phyloP scores from a whole-genome alignment of 92 coral and sea anemone genomes.

The Parazoanthus swiftii region DNA sequence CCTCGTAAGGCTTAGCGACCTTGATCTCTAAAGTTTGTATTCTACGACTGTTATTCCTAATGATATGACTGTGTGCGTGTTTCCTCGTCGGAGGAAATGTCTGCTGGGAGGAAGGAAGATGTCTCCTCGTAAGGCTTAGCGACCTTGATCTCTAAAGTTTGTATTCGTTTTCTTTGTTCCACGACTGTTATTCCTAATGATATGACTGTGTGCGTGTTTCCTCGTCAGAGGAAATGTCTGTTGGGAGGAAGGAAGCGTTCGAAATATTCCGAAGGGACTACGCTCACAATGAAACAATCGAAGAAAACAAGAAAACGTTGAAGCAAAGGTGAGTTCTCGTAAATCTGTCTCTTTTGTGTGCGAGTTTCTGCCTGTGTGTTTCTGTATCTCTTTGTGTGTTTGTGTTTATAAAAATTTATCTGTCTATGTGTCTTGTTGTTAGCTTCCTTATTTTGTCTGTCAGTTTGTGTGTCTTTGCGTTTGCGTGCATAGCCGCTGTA shows the following conservation, averaged over 20 bases:
- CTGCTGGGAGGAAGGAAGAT: constrained; percentile 90
- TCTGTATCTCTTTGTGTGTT: background rate
- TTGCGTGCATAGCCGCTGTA: background rate
- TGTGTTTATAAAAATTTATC: background rate
- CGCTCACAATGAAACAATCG: constrained; percentile 79
- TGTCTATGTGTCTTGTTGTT: background rate
- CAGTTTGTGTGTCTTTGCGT: background rate
- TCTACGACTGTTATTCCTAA: background rate
- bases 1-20: background rate
- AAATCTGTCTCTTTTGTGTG: background rate
- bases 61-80: background rate
- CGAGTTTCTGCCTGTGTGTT: background rate
- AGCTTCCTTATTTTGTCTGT: background rate
- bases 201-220: background rate
- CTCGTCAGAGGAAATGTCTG: constrained; percentile 90
- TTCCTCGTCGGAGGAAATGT: constrained; percentile 79
- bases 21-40: background rate
- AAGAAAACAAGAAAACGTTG: constrained; percentile 78
- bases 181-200: background rate
- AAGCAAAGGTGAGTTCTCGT: constrained; percentile 71
- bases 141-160: background rate
- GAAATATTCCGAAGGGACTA: constrained; percentile 92
- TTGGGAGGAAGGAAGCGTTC: constrained; percentile 94
- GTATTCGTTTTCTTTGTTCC: background rate
- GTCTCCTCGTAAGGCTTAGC: background rate